Conservation (phyloP, 2,797 vertebrate genomes). For the Chaetodon trifasciatus region DNA sequence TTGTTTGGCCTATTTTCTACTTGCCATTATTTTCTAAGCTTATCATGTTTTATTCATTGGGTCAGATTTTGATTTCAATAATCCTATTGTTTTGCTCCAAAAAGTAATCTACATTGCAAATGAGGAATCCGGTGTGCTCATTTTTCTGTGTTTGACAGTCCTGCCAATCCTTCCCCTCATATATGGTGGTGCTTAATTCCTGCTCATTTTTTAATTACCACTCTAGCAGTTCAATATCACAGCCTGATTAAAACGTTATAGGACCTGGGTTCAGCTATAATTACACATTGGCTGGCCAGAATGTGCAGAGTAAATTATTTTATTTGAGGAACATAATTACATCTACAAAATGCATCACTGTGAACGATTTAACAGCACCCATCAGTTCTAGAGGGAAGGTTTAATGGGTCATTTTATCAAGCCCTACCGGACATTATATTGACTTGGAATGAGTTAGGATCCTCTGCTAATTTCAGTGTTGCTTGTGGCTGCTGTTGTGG, state of each 20-base stretch:
- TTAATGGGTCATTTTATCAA: constrained; percentile 69
- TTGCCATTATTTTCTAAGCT: constrained; percentile 57
- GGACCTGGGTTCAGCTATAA: constrained; percentile 70
- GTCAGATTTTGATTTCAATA: constrained; percentile 75
- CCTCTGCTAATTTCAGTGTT: constrained; percentile 41
- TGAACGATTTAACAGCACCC: constrained; percentile 66
- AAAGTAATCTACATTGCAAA: constrained; percentile 76
- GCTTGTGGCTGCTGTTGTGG: constrained; percentile 18
- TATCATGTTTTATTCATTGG: constrained; percentile 76
- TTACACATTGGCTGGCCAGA: constrained; percentile 66
- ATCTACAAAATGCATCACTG: constrained; percentile 72
- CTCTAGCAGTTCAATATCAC: constrained; percentile 73
- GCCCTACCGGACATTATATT: constrained; percentile 61
- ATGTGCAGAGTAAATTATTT: constrained; percentile 76
- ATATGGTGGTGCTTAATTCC: constrained; percentile 58
- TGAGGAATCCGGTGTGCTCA: constrained; percentile 44
- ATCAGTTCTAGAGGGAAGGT: constrained; percentile 58
- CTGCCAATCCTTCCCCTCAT: constrained; percentile 59
- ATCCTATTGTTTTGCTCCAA: constrained; percentile 72
- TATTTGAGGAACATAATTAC: constrained; percentile 76
- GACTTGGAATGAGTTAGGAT: constrained; percentile 59
- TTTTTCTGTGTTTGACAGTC: constrained; percentile 60
- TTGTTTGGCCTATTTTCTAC: constrained; percentile 63
- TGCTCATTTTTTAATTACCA: constrained; percentile 77
- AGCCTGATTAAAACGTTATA: constrained; percentile 79